Evolutionary conservation across 1,140 invertebrate genomes (phyloP).

Genomic region (Drosophila hydei): DNA sequence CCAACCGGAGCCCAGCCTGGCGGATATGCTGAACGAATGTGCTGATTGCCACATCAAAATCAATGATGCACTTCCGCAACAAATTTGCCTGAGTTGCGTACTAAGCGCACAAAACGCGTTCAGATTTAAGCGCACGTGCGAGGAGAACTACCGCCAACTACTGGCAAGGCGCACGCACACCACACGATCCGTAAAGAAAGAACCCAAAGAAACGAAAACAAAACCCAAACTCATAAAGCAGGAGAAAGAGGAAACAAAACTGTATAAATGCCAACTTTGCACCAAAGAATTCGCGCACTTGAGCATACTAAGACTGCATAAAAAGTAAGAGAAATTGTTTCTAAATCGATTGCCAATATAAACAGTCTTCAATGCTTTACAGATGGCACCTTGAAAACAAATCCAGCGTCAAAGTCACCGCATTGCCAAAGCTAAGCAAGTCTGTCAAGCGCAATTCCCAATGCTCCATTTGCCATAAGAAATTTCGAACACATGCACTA

Average conservation of each 20-base stretch:
- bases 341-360: not conserved
- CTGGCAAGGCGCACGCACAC: not conserved
- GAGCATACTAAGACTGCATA: constrained; percentile 11
- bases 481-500: not conserved
- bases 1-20: constrained; percentile 16
- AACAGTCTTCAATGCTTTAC: not conserved
- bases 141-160: constrained; percentile 14
- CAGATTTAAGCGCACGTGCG: constrained; percentile 20
- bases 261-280: constrained; percentile 13
- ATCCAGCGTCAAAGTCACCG: not conserved
- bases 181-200: not conserved
- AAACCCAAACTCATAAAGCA: not conserved
- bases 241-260: not conserved
- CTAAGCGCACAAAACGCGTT: constrained; percentile 24
- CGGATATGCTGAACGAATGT: constrained; percentile 29
- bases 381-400: constrained; percentile 6
- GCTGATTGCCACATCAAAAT: constrained; percentile 12
- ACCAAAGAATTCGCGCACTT: constrained; percentile 14
- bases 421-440: not conserved
- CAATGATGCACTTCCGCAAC: constrained; percentile 16
- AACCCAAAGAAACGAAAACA: not conserved
- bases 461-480: not conserved
- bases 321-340: constrained; percentile 6
- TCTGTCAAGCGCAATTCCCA: not conserved
- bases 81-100: constrained; percentile 20